phyloP scores from a whole-genome alignment of 2,797 vertebrate species.

The Acestrorhynchus altus region DNA sequence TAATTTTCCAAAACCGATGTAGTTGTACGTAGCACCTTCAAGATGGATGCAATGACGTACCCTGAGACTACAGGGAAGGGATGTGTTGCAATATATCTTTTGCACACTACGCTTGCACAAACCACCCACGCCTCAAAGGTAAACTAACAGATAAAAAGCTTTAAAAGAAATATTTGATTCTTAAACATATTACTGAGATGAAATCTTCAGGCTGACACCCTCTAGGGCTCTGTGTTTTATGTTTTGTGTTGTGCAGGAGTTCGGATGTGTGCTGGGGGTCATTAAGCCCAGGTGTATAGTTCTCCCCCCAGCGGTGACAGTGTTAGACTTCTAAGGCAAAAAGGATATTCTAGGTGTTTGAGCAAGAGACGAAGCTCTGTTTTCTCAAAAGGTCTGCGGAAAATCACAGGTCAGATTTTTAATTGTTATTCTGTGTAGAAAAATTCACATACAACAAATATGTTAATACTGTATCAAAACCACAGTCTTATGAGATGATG shows the following conservation, averaged over 20 bases:
- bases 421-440: background rate
- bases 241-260: background rate
- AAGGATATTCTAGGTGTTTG: background rate
- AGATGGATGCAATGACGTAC: too few species aligned
- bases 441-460: background rate
- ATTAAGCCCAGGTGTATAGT: slow-evolving; percentile 24
- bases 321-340: slow-evolving; percentile 21
- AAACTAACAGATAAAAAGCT: background rate
- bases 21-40: too few species aligned
- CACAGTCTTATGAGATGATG: background rate
- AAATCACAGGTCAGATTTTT: background rate
- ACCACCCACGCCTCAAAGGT: slow-evolving; percentile 22
- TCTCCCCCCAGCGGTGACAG: slow-evolving; percentile 29
- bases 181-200: slow-evolving; percentile 1
- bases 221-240: background rate
- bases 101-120: slow-evolving; percentile 33
- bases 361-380: background rate
- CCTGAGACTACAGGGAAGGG: too few species aligned
- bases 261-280: background rate
- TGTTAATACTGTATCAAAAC: background rate
- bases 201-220: background rate
- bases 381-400: background rate
- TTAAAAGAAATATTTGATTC: too few species aligned
- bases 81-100: too few species aligned
- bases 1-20: too few species aligned